Evolutionary conservation across 1,140 invertebrate species (phyloP).

Genomic region (Ectropis grisescens): DNA sequence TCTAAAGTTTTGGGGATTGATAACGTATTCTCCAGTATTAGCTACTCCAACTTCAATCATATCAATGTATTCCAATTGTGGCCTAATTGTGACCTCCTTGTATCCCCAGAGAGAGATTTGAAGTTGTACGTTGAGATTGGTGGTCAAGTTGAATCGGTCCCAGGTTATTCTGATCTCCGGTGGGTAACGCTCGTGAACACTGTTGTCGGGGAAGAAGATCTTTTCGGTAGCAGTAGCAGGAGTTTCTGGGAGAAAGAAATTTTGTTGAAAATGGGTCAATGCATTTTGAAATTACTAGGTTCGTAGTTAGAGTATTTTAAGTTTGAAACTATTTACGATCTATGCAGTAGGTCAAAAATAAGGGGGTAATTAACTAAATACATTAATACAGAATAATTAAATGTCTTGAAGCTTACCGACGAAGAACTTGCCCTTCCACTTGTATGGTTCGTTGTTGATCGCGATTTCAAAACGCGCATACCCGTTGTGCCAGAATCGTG

Average conservation of each 20-base stretch:
- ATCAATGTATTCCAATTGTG: slow-evolving; percentile 74
- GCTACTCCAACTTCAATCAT: slow-evolving; percentile 72
- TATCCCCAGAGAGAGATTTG: slow-evolving; percentile 90
- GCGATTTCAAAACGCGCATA: slow-evolving; percentile 91
- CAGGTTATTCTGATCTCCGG: slow-evolving; percentile 83
- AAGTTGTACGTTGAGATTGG: slow-evolving; percentile 80
- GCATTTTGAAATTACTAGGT: too few species aligned
- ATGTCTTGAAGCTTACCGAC: slow-evolving; percentile 76
- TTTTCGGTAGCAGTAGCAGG: slow-evolving; percentile 86
- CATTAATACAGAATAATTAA: slow-evolving; percentile 1
- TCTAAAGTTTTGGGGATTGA: slow-evolving; percentile 78
- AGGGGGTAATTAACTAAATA: too few species aligned
- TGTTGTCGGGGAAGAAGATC: slow-evolving; percentile 83
- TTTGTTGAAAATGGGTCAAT: too few species aligned
- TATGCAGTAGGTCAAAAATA: too few species aligned
- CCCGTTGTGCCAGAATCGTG: slow-evolving; percentile 89
- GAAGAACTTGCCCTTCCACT: slow-evolving; percentile 94
- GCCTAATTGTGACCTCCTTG: slow-evolving; percentile 85
- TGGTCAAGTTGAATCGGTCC: slow-evolving; percentile 88
- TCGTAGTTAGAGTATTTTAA: too few species aligned
- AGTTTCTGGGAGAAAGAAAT: slow-evolving; percentile 75
- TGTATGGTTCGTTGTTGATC: slow-evolving; percentile 84
- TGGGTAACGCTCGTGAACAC: slow-evolving; percentile 80
- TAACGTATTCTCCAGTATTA: slow-evolving; percentile 77
- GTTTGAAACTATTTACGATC: too few species aligned